Evolutionary conservation across 2,797 vertebrate genomes (phyloP).

Genomic region (Peromyscus aztecus): DNA sequence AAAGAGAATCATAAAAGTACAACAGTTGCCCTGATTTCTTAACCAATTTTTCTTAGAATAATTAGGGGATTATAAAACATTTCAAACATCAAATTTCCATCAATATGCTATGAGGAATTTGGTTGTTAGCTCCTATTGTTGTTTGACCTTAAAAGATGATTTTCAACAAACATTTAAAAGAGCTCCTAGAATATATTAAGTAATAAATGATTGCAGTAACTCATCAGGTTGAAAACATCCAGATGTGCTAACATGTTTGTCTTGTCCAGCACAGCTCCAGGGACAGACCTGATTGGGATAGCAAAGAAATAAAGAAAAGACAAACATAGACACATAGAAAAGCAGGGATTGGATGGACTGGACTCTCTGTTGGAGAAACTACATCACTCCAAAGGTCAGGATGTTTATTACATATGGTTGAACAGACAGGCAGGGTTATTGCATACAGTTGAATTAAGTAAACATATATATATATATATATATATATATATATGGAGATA

Average conservation of each 20-base stretch:
- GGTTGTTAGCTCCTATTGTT: neutral
- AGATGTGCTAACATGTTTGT: neutral
- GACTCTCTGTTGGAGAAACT: too few relatives aligned
- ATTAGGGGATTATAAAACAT: neutral
- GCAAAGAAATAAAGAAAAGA: neutral
- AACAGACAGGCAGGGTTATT: neutral
- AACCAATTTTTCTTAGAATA: neutral
- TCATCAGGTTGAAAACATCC: neutral
- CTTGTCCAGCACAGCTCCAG: neutral
- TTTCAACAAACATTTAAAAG: neutral
- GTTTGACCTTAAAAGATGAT: neutral
- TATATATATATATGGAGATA: too few relatives aligned
- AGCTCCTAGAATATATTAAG: neutral
- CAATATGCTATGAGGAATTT: neutral
- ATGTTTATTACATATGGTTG: neutral
- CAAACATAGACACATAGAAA: neutral
- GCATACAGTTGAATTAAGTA: neutral
- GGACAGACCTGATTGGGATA: neutral
- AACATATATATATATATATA: neutral
- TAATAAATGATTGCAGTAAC: neutral
- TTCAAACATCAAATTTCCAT: neutral
- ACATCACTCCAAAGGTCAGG: neutral
- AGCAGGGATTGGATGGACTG: neutral
- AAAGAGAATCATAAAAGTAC: neutral
- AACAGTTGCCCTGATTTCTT: neutral